Base-by-base conservation (phyloP, 2,113 vertebrate genomes). In the Gobius niger region DNA sequence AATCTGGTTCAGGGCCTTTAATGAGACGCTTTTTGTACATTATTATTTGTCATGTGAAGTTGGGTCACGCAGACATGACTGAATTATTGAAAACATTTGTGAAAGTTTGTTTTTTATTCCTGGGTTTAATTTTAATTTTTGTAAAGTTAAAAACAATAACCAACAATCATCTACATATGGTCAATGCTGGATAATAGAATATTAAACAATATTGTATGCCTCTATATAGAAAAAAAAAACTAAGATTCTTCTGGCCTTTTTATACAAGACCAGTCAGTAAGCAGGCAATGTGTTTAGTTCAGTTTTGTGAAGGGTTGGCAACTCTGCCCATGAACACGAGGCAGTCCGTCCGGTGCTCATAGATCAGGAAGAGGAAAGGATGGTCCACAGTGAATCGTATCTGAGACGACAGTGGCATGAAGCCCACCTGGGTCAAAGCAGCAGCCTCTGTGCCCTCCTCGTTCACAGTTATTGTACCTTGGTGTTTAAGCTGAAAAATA, bases 331-430 rank as follows among this genome's bases (percentile, higher is more conserved):
- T 93, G 92, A 98, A 99, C 47, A 99, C 92, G 0, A 99, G 92
- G 77, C 96, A 98, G 68, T 93, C 92, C 50, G 97, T 98, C 59
- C 95, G 97, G 41, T 97, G 96, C 73, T 99, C 98, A 0, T 99
- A 98, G 89, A 98, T 91, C 9, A 98, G 90, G 77, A 99, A 98
- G 67, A 99, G 81, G 78, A 99, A 99, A 5, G 97, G 98, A 0
- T 92, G 95, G 77, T 98, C 96, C 0, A 94, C 92, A 0, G 91
- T 51, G 7, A 99, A 98, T 14, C 92, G 95, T 50, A 92, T 95
- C 89, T 99, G 98, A 41, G 95, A 90, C 13, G 97, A 96, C 56
- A 99, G 92, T 0, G 98, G 98, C 96, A 97, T 99, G 87, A 99
- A 99, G 44, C 96, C 96, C 4, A 97, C 93, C 0, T 91, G 93